Percentiles rank a stretch among this genome's conserved stretches.
Conservation (phyloP, 37 sponge, comb jelly and placozoan genomes). For the Crambe crambe region DNA sequence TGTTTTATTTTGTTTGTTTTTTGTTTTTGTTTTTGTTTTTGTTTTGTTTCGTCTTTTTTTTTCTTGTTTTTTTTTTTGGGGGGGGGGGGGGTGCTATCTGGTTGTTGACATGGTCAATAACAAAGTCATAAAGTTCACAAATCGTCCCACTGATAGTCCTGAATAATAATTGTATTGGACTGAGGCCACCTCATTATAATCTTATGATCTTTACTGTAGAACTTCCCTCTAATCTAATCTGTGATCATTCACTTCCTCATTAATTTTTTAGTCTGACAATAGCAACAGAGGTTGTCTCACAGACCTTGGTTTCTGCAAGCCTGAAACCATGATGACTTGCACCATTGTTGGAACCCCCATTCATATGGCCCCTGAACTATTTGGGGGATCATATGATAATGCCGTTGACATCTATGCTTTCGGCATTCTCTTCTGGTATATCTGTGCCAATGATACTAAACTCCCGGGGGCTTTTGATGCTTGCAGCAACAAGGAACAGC, state of each 20-base stretch:
- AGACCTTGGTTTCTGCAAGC: conserved; percentile 99
- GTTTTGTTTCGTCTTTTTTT: no score
- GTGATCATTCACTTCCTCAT: no score
- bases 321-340: conserved; percentile 99
- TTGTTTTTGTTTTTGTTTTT: no score
- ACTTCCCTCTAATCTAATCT: no score
- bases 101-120: no score
- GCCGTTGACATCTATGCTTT: conserved; percentile 97
- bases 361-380: conserved; percentile 99
- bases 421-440: conserved; percentile 98
- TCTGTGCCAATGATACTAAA: conserved; percentile 79
- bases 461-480: conserved; percentile 78
- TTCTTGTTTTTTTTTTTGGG: no score
- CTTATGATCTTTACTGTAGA: background rate
- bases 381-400: conserved; percentile 86
- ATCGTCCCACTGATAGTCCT: no score
- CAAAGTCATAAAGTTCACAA: no score
- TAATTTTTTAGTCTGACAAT: conserved; percentile 69
- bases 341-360: conserved; percentile 98
- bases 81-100: no score
- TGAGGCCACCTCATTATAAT: background rate
- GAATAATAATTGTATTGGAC: no score
- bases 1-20: no score
- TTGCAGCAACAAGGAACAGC: conserved; percentile 87
- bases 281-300: conserved; percentile 87